Percentiles rank a stretch among this genome's conserved stretches.
Conservation (phyloP, 2,888 invertebrate genomes). For the Erebia palarica region DNA sequence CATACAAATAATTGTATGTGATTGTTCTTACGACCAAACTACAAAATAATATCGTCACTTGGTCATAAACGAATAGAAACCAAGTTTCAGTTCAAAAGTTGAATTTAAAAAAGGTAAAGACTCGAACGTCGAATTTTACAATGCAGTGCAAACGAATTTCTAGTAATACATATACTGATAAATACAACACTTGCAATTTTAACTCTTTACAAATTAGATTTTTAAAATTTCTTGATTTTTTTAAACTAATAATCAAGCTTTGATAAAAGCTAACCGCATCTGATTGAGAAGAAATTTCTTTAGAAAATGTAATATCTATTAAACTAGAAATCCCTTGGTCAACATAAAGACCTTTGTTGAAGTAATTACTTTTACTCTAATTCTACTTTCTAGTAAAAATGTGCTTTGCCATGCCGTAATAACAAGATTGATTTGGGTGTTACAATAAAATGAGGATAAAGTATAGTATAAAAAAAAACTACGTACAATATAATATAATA, state of each 20-base stretch:
- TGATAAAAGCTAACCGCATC: too few species aligned
- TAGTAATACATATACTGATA: constrained; percentile 1
- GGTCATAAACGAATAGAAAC: too few species aligned
- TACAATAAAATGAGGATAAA: constrained; percentile 9
- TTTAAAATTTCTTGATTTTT: too few species aligned
- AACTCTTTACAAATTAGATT: not conserved
- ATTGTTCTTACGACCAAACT: too few species aligned
- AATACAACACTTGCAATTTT: not conserved
- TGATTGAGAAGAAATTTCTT: too few species aligned
- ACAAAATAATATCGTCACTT: too few species aligned
- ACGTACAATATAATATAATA: not conserved
- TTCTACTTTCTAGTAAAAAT: constrained; percentile 9
- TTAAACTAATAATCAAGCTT: too few species aligned
- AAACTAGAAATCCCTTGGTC: too few species aligned
- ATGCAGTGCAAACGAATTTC: not conserved
- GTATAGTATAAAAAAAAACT: not conserved
- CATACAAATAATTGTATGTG: too few species aligned
- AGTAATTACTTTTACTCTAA: constrained; percentile 2
- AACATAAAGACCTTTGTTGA: constrained; percentile 2
- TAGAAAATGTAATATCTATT: too few species aligned
- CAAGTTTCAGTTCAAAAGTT: not conserved
- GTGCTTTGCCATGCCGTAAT: not conserved
- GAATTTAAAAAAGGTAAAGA: not conserved
- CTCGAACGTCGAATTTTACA: not conserved
- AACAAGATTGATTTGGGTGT: constrained; percentile 6